phyloP scores from a whole-genome alignment of 2,113 vertebrate genomes.

The Brachypteracias leptosomus region DNA sequence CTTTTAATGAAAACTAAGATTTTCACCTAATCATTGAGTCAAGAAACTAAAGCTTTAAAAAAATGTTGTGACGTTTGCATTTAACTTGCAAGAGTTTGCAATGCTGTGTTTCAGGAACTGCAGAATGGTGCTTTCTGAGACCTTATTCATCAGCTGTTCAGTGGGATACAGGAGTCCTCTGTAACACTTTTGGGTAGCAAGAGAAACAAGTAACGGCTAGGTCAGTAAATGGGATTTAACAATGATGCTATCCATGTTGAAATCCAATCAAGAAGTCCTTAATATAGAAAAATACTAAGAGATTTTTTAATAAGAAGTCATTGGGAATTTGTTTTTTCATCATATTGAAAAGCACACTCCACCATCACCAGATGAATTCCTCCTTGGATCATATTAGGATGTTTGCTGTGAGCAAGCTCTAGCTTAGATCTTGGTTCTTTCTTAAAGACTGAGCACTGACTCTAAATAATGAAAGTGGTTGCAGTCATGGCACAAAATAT shows the following conservation, averaged over 20 bases:
- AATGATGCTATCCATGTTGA: background rate
- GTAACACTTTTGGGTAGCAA: background rate
- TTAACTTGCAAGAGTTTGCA: background rate
- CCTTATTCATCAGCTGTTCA: background rate
- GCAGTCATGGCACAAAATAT: background rate
- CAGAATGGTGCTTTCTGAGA: background rate
- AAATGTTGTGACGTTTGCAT: background rate
- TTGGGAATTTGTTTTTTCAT: background rate
- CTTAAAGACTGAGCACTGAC: background rate
- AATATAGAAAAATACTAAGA: background rate
- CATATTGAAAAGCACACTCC: background rate
- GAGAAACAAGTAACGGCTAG: background rate
- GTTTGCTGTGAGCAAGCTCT: background rate
- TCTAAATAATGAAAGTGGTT: background rate
- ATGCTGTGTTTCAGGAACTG: background rate
- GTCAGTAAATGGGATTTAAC: background rate
- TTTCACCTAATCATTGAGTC: background rate
- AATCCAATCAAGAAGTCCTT: background rate
- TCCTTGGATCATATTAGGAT: background rate
- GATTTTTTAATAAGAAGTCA: background rate
- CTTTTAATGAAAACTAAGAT: background rate
- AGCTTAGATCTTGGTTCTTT: background rate
- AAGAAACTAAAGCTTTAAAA: background rate
- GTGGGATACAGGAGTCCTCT: background rate
- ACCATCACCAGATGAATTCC: background rate